These are phyloP conservation scores for Gorsachius goisagi DNA, from an alignment of 2,113 vertebrate species.

Conservation along the genomic window DNA sequence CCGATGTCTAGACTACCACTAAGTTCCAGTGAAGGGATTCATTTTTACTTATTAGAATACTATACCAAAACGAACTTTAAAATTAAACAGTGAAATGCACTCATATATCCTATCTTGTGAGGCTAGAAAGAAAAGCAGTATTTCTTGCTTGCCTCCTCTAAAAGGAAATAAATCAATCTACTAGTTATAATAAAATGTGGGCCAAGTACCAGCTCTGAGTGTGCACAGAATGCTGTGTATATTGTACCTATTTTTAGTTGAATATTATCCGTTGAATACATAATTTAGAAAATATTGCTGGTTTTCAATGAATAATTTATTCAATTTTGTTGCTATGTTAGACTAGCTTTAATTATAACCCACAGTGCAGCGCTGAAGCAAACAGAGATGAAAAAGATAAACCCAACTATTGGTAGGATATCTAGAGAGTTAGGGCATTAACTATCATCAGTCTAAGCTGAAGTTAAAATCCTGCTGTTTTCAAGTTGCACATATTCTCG, in stretches of 20 bases:
- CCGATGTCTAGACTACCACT: neutral
- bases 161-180: neutral
- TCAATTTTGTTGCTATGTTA: conserved; percentile 24
- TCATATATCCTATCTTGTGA: neutral
- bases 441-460: neutral
- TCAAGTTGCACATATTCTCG: neutral
- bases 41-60: neutral
- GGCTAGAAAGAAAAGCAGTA: neutral
- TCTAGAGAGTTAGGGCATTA: neutral
- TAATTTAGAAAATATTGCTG: conserved; percentile 27
- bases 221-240: neutral
- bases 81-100: neutral
- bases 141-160: neutral
- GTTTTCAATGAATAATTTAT: conserved; percentile 44
- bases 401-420: neutral
- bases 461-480: neutral
- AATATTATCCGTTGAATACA: neutral
- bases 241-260: neutral
- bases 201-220: neutral
- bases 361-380: neutral
- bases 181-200: neutral
- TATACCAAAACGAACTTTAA: neutral
- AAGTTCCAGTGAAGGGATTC: neutral
- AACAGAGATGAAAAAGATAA: conserved; percentile 13
- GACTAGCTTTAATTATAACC: conserved; percentile 33